These are phyloP conservation scores for Heliothis subflexa DNA, from an alignment of 1,140 invertebrate genomes.

Conservation along the genomic window DNA sequence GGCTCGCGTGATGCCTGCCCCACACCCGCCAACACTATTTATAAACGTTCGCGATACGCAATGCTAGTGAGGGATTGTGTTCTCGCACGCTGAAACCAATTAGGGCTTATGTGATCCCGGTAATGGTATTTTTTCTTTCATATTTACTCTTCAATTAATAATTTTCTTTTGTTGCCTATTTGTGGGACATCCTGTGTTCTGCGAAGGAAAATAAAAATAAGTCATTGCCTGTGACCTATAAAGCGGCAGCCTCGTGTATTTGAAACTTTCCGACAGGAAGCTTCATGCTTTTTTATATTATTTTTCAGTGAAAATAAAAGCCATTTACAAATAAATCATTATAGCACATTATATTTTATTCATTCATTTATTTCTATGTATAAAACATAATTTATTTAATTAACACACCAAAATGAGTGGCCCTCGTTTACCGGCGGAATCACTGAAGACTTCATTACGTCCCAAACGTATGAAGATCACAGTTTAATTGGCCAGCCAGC, in stretches of 20 bases:
- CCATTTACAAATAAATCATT: background rate
- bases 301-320: background rate
- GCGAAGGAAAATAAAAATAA: constrained; percentile 16
- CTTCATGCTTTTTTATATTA: background rate
- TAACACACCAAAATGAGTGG: constrained; percentile 11
- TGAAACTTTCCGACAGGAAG: background rate
- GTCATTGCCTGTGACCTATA: constrained; percentile 24
- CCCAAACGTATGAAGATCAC: constrained; percentile 35
- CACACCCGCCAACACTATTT: constrained; percentile 68
- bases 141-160: constrained; percentile 54
- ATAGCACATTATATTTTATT: background rate
- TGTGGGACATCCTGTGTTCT: background rate
- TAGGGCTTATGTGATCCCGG: constrained; percentile 70
- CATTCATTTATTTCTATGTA: background rate
- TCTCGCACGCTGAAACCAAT: constrained; percentile 72
- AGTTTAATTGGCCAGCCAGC: constrained; percentile 13
- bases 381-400: constrained; percentile 22
- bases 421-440: constrained; percentile 12
- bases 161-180: constrained; percentile 52
- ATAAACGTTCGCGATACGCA: constrained; percentile 68
- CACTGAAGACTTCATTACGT: constrained; percentile 25
- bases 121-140: constrained; percentile 66
- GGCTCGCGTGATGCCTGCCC: constrained; percentile 65
- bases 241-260: background rate
- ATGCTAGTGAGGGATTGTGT: constrained; percentile 73